These are phyloP conservation scores for Ariolimax columbianus DNA, from an alignment of 2,888 invertebrate species.

Conservation along the genomic window DNA sequence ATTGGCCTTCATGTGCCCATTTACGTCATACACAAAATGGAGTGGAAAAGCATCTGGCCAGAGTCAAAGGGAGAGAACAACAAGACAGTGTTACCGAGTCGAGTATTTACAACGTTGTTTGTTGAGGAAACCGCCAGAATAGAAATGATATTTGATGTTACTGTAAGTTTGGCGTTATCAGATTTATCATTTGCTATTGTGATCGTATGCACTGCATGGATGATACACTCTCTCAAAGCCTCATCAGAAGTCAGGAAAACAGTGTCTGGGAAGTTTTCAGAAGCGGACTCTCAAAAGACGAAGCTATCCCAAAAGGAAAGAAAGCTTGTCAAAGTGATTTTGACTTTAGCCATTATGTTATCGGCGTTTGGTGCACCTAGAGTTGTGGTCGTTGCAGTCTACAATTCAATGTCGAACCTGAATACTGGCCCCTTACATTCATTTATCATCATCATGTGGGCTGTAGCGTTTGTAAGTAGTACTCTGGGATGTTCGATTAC, in stretches of 20 bases:
- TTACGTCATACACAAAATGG: not conserved
- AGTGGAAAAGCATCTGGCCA: not conserved
- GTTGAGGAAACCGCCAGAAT: not conserved
- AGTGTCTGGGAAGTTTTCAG: not conserved
- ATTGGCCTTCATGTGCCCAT: not conserved
- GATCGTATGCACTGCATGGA: not conserved
- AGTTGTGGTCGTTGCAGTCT: not conserved
- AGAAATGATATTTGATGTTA: not conserved
- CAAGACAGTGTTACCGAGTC: not conserved
- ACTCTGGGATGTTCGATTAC: not conserved
- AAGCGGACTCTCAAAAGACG: not conserved
- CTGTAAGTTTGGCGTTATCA: not conserved
- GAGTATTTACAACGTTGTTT: not conserved
- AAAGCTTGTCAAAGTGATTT: not conserved
- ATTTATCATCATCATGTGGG: not conserved
- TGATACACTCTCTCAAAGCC: not conserved
- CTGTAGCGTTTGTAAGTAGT: not conserved
- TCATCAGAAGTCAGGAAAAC: not conserved
- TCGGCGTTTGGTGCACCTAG: not conserved
- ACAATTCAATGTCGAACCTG: not conserved
- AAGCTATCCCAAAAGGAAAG: not conserved
- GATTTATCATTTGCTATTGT: not conserved
- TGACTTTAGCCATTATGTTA: not conserved
- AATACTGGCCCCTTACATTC: not conserved
- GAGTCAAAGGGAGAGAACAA: not conserved